A percentile compares a stretch with the other conserved stretches of the same genome.
Evolutionary conservation across 2,113 vertebrate genomes (phyloP).

Genomic region (Diadophis punctatus): DNA sequence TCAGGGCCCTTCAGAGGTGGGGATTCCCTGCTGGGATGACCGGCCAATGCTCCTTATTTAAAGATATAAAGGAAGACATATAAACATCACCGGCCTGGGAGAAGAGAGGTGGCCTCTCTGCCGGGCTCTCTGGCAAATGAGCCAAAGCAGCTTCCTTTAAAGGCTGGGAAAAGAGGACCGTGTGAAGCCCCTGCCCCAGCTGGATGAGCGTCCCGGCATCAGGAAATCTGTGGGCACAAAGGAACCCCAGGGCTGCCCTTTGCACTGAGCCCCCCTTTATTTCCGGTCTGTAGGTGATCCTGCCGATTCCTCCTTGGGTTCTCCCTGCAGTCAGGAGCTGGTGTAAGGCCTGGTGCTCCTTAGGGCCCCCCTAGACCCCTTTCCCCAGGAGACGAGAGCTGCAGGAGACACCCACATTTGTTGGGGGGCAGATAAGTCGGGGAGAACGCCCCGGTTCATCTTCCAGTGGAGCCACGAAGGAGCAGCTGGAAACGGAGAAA

Average conservation of each 20-base stretch:
- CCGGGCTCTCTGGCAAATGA: not conserved
- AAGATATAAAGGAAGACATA: not conserved
- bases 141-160: not conserved
- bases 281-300: not conserved
- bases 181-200: not conserved
- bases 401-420: not conserved
- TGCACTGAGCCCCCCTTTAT: not conserved
- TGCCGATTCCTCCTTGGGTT: not conserved
- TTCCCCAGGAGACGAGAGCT: not conserved
- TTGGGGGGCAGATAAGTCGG: not conserved
- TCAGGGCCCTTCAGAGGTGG: not conserved
- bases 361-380: not conserved
- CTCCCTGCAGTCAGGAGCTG: not conserved
- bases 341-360: not conserved
- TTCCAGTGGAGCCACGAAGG: not conserved
- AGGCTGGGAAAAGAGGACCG: not conserved
- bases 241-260: not conserved
- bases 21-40: not conserved
- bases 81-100: not conserved
- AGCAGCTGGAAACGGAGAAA: not conserved
- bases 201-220: not conserved
- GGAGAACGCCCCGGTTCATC: not conserved
- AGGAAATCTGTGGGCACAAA: not conserved
- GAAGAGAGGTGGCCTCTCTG: not conserved
- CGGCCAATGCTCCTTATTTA: not conserved